Base-by-base conservation (phyloP, 2,113 vertebrate genomes). In the Eulemur rufifrons region DNA sequence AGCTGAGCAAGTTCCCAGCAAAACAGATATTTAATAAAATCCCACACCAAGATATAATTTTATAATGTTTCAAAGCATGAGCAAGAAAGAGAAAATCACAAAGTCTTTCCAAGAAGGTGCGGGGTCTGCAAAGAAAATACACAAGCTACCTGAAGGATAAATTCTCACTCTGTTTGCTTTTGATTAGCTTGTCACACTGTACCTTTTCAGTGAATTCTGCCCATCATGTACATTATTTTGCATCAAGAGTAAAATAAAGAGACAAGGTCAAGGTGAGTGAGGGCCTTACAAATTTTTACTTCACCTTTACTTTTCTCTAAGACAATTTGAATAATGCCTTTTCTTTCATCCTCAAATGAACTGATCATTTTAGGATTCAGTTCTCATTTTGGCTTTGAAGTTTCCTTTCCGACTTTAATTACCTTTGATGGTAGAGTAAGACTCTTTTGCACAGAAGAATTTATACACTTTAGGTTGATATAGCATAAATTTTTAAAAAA, bases 301-400 rank as follows among this genome's bases (percentile, higher is more conserved):
- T 96, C 68, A 95, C 45, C 39, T 97, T 97, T 94, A 92, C 37
- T 92, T 96, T 83, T 94, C 13, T 91, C 23, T 73, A 91, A 92
- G 29, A 82, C 81, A 47, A 34, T 93, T 71, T 89, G 47, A 96
- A 94, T 95, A 97, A 97, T 85, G 32, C 5, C 7, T 98, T 98
- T 96, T 93, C 78, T 61, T 94, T 97, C 97, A 98, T 97, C 95
- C 80, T 61, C 73, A 98, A 97, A 95, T 93, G 21, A 97, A 97
- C 94, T 81, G 25, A 92, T 95, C 71, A 93, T 69, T 97, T 98
- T 96, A 93, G 64, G 1, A 92, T 98, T 98, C 95, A 96, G 96
- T 98, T 96, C 96, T 90, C 96, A 96, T 81, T 96, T 98, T 96
- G 89, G 96, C 98, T 98, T 98, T 98, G 98, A 99, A 98, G 98